These are phyloP conservation scores for Mya arenaria DNA, from an alignment of 1,140 invertebrate species.

Conservation along the genomic window DNA sequence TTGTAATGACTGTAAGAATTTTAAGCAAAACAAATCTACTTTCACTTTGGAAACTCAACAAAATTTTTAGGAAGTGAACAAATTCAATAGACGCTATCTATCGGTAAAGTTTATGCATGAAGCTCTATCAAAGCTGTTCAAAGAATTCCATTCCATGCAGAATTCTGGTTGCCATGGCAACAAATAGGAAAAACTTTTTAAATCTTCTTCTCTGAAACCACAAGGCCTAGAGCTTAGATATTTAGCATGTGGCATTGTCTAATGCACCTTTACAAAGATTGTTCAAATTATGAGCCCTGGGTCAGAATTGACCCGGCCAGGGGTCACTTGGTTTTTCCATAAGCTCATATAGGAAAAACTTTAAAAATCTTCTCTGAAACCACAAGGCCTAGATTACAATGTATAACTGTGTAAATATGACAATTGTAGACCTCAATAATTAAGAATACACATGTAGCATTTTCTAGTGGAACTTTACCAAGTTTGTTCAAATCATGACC, in stretches of 20 bases:
- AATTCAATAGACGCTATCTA: no score
- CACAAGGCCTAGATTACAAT: neutral
- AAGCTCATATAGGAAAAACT: neutral
- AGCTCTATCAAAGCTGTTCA: neutral
- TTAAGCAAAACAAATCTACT: no score
- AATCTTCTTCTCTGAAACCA: neutral
- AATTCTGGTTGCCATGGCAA: constrained; percentile 12
- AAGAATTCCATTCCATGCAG: constrained; percentile 12
- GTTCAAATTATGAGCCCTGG: neutral
- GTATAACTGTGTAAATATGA: neutral
- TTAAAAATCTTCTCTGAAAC: constrained; percentile 8
- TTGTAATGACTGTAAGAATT: no score
- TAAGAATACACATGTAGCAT: no score
- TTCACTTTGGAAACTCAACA: no score
- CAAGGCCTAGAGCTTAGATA: neutral
- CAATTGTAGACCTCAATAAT: neutral
- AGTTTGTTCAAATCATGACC: no score
- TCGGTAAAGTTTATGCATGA: no score
- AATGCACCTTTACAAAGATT: neutral
- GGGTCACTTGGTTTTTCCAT: neutral
- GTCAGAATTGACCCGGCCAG: neutral
- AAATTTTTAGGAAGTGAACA: no score
- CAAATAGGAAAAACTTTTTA: neutral
- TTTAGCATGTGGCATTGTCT: neutral
- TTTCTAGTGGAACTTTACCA: neutral